Base-by-base conservation (phyloP, 2,888 invertebrate species). In the Cabera pusaria region DNA sequence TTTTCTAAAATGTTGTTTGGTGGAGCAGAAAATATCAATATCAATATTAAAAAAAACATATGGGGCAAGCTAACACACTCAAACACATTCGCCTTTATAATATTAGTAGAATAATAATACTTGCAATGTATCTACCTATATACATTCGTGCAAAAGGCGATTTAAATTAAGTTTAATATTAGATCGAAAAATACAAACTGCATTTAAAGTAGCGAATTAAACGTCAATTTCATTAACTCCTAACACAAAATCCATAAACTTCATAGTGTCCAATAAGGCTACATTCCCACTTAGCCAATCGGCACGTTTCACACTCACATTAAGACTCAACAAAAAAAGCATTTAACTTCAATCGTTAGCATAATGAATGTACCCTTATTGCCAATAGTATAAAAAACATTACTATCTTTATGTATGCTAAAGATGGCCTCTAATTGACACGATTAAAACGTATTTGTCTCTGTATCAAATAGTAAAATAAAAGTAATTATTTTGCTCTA, bases 301-400 rank as follows among this genome's bases (percentile, higher is more conserved):
- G 22, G 39, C 74, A 76, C 72, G 75, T 78, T 67, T 59, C 44
- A 60, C 64, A 58, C 44, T 60, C 61, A 58, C 71, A 72, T 72
- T 75, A 70, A 71, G 65, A 64, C 61, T 61, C 53, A 62, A 66
- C 70, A 64, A 35, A 33, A 38, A 35, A 35, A 71, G 53, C 63
- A 64, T 64, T 69, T 67, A 56, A 61, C 51, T 47, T 56, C 60
- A 59, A 61, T 62, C 69, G 70, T 79, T 80, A 77, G 78, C 78
- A 81, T 81, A 80, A 78, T 79, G 70, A 77, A 75, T 70, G 66
- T 63, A 59, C 63, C 54, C 44, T 59, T 61, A 68, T 72, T 71
- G 72, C 69, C 71, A 61, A 67, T 62, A 62, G 55, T 38, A 25
- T 25, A 33, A 25, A 42, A 43, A 38, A 47, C 44, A 36, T 34